Evolutionary conservation across 1,140 invertebrate genomes (phyloP).

Genomic region (Pseudoatta argentina): DNA sequence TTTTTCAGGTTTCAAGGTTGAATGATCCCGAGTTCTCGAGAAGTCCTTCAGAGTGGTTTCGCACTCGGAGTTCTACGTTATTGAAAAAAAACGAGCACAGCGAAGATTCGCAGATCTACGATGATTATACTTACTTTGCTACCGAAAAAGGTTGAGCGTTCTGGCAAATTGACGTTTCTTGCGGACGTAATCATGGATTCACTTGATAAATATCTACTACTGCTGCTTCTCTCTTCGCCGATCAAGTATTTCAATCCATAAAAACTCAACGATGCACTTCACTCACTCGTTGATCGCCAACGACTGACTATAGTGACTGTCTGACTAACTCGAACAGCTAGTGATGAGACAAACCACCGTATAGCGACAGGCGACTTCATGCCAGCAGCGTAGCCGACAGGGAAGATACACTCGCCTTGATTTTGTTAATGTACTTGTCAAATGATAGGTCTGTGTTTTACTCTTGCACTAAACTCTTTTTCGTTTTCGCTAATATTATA

Average conservation of each 20-base stretch:
- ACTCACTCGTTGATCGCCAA: neutral
- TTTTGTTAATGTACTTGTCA: neutral
- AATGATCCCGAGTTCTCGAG: neutral
- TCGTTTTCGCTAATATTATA: no score
- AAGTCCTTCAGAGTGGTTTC: neutral
- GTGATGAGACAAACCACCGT: neutral
- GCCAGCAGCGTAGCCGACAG: neutral
- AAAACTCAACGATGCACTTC: neutral
- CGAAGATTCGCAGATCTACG: neutral
- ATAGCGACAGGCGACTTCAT: no score
- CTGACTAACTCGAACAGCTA: neutral
- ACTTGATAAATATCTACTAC: neutral
- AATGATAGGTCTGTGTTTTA: neutral
- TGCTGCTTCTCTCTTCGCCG: neutral
- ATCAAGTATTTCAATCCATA: neutral
- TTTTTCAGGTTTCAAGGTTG: neutral
- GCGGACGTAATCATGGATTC: conserved; percentile 33
- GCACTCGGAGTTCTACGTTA: neutral
- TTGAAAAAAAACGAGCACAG: neutral
- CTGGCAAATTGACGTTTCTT: conserved; percentile 36
- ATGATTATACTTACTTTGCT: conserved; percentile 25
- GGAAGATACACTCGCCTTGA: neutral
- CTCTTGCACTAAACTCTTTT: no score
- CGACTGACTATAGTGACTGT: neutral
- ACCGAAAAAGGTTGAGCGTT: conserved; percentile 13